Evolutionary conservation across 1,140 invertebrate species (phyloP).

Genomic region (Cydia splendana): DNA sequence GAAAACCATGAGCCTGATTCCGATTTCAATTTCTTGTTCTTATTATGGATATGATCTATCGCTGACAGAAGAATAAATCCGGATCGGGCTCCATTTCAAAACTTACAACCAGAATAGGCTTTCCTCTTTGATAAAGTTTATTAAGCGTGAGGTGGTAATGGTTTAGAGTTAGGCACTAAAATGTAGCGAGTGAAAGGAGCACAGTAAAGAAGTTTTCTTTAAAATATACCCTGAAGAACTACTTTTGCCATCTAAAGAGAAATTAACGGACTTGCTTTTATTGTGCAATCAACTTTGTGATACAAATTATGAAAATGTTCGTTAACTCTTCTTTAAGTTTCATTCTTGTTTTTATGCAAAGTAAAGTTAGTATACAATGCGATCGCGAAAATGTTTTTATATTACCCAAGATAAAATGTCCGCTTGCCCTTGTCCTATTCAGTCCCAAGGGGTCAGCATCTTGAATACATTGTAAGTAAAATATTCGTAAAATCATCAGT

Average conservation of each 20-base stretch:
- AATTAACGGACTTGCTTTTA: slow-evolving; percentile 5
- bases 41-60: too few relatives aligned
- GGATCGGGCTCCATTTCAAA: too few relatives aligned
- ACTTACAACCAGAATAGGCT: background rate
- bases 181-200: background rate
- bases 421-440: too few relatives aligned
- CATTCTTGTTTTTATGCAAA: background rate
- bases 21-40: too few relatives aligned
- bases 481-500: too few relatives aligned
- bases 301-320: slow-evolving; percentile 1
- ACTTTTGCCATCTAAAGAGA: background rate
- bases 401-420: too few relatives aligned
- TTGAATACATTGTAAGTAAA: too few relatives aligned
- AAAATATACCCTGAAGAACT: background rate
- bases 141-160: background rate
- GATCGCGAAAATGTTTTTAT: background rate
- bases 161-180: background rate
- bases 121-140: background rate
- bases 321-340: background rate
- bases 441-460: too few relatives aligned
- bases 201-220: background rate
- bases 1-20: too few relatives aligned
- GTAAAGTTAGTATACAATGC: background rate
- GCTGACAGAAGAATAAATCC: too few relatives aligned
- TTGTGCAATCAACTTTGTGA: slow-evolving; percentile 16